A percentile compares a stretch with the other conserved stretches of the same genome.
Evolutionary conservation across 2,113 vertebrate genomes (phyloP).

Genomic region (Pholis gunnellus): DNA sequence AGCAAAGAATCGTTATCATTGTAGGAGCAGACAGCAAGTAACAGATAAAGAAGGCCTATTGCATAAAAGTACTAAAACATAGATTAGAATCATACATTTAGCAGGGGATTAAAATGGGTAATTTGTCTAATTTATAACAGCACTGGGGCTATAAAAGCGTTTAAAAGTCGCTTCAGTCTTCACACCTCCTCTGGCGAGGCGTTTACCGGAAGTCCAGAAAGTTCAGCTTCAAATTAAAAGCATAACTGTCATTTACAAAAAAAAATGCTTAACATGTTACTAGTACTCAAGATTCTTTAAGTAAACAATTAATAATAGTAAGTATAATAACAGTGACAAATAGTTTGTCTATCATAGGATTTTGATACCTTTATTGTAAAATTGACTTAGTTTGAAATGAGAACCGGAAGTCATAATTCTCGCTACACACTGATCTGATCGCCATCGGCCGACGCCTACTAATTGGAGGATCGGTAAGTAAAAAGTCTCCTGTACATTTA

Average conservation of each 20-base stretch:
- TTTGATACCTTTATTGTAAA: not conserved
- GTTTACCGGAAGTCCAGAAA: not conserved
- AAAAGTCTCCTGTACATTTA: not conserved
- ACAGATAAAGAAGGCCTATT: not conserved
- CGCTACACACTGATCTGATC: not conserved
- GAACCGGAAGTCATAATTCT: slow-evolving; percentile 9
- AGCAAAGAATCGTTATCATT: not conserved
- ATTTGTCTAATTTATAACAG: not conserved
- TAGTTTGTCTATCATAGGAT: fast-evolving
- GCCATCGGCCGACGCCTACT: slow-evolving; percentile 68
- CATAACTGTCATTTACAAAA: not conserved
- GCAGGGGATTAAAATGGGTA: not conserved
- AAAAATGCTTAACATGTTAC: not conserved
- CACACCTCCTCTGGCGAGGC: slow-evolving; percentile 5
- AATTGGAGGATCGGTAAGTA: slow-evolving; percentile 52
- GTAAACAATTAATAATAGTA: fast-evolving
- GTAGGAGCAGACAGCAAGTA: not conserved
- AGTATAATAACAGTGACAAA: fast-evolving
- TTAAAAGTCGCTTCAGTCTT: not conserved
- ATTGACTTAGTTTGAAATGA: slow-evolving; percentile 28
- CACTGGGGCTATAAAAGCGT: not conserved
- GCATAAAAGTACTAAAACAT: not conserved
- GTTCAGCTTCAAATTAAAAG: slow-evolving; percentile 54
- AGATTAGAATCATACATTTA: not conserved
- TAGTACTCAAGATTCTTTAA: not conserved